Base-by-base conservation (phyloP, 2,797 vertebrate species). In the Notolepis coatsorum region DNA sequence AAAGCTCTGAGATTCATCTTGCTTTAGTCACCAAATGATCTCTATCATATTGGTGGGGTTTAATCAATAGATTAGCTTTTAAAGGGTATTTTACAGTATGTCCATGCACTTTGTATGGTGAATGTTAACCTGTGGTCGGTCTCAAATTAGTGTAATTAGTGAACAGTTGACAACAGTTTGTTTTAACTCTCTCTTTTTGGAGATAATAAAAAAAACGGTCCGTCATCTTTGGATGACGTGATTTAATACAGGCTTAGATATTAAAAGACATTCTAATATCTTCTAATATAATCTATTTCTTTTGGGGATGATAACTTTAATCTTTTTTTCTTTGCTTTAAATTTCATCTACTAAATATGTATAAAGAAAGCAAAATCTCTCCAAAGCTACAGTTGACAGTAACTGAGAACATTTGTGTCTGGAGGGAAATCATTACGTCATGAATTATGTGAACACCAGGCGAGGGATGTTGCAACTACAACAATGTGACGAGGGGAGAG, bases 31-130 rank as follows among this genome's bases (percentile, higher is more conserved):
- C 96, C 96, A 97, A 97, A 97, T 99, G 97, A 98, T 96, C 94
- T 98, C 97, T 98, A 99, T 96, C 96, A 97, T 96, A 99, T 98
- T 96, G 97, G 95, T 97, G 96, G 96, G 96, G 96, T 96, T 99
- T 97, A 99, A 99, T 99, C 95, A 98, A 98, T 96, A 98, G 96
- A 98, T 98, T 98, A 99, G 96, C 96, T 99, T n/a, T 98, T 93
- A 93, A 92, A 94, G 95, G 94, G 95, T 97, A 96, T 88, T 95
- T 95, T 92, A 97, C 97, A 94, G 82, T 92, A 95, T 84, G 95
- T 97, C 95, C 96, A 97, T 97, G 96, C 97, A 98, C 96, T 92
- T 81, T 88, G 94, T 85, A 79, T 87, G 84, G 85, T 80, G 77
- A 84, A 82, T 88, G 81, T 87, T n/a, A 78, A 68, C 66, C 77